These are phyloP conservation scores for Microctonus aethiopoides DNA, from an alignment of 2,888 invertebrate genomes.

Conservation along the genomic window DNA sequence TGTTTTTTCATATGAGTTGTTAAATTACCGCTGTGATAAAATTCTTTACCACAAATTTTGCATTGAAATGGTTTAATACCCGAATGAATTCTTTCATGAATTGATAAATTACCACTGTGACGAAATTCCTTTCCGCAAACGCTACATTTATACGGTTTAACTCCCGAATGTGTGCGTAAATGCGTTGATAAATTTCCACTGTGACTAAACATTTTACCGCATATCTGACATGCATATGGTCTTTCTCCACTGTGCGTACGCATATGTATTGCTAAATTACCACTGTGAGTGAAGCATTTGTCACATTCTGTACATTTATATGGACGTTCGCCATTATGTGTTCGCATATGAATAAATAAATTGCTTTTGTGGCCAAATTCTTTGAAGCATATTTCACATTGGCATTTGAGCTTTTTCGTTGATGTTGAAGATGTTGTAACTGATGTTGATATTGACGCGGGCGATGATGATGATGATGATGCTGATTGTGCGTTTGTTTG, in stretches of 20 bases:
- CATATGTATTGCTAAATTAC: conserved; percentile 65
- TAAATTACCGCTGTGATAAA: conserved; percentile 65
- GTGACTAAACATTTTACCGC: conserved; percentile 66
- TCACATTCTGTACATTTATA: conserved; percentile 65
- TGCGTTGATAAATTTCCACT: conserved; percentile 65
- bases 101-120: conserved; percentile 65
- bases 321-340: conserved; percentile 64
- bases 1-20: conserved; percentile 66
- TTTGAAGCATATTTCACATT: conserved; percentile 65
- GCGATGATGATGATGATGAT: conserved; percentile 25
- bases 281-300: conserved; percentile 65
- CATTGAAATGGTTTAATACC: conserved; percentile 66
- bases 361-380: conserved; percentile 65
- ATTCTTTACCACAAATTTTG: conserved; percentile 64
- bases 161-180: conserved; percentile 63
- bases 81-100: conserved; percentile 65
- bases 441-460: background rate
- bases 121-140: conserved; percentile 64
- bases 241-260: conserved; percentile 64
- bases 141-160: conserved; percentile 64
- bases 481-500: conserved; percentile 42
- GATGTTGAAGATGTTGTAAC: conserved; percentile 23
- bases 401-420: conserved; percentile 60
- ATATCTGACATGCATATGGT: conserved; percentile 64
- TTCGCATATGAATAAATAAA: conserved; percentile 65